Evolutionary conservation across 2,888 invertebrate genomes (phyloP).

Genomic region (Ochropacha duplaris): DNA sequence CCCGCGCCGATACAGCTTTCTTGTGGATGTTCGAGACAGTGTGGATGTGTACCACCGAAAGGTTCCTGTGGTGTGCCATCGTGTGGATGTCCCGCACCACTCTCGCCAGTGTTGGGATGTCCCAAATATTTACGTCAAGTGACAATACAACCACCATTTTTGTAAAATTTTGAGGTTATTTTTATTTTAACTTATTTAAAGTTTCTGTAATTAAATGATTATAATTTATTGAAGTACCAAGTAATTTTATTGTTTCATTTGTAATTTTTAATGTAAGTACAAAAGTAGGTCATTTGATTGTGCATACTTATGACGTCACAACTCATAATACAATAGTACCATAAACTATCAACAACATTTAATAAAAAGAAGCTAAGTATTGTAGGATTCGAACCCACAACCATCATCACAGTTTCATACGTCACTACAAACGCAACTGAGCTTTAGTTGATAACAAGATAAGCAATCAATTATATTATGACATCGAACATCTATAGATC

Average conservation of each 20-base stretch:
- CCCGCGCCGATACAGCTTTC: background rate
- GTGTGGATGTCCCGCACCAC: conserved; percentile 17
- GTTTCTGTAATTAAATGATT: conserved; percentile 4
- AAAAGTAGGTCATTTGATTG: too few relatives aligned
- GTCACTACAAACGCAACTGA: too few relatives aligned
- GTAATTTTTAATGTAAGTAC: background rate
- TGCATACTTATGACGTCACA: too few relatives aligned
- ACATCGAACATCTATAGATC: conserved; percentile 28
- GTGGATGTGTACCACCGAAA: background rate
- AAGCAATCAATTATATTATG: background rate
- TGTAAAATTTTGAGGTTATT: conserved; percentile 33
- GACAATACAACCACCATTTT: conserved; percentile 58
- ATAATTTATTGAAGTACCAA: conserved; percentile 9
- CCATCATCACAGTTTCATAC: too few relatives aligned
- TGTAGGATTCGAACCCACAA: background rate
- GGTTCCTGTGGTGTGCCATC: conserved; percentile 14
- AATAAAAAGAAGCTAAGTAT: background rate
- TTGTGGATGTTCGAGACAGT: background rate
- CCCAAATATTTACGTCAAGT: conserved; percentile 54
- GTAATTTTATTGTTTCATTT: conserved; percentile 12
- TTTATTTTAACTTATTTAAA: conserved; percentile 2
- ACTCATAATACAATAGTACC: too few relatives aligned
- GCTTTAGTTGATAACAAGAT: too few relatives aligned
- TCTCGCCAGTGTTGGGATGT: conserved; percentile 22
- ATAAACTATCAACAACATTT: too few relatives aligned